A percentile compares a stretch with the other conserved stretches of the same genome.
Conservation (phyloP, 1,140 invertebrate species). For the Steinernema khuongi region DNA sequence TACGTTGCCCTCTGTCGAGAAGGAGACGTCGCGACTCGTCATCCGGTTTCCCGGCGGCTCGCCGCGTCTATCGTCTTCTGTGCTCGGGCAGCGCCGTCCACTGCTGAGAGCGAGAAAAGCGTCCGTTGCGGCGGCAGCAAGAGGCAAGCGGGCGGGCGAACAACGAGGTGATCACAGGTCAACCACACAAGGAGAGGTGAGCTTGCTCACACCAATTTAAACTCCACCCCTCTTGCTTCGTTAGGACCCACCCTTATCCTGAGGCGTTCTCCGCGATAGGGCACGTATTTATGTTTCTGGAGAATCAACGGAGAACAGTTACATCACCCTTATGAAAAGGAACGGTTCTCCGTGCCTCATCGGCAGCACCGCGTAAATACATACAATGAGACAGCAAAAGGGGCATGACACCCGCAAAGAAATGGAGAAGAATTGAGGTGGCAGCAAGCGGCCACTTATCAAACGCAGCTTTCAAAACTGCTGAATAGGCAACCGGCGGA, state of each 20-base stretch:
- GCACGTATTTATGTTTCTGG: no score
- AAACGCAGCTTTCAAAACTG: not conserved
- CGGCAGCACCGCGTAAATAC: no score
- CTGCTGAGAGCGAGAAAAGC: not conserved
- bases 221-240: not conserved
- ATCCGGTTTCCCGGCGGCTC: not conserved
- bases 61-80: not conserved
- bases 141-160: slow-evolving; percentile 1
- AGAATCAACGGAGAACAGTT: no score
- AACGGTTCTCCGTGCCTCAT: no score
- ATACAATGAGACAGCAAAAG: no score
- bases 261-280: no score
- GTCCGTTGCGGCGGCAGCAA: not conserved
- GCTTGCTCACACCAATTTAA: not conserved
- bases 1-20: not conserved
- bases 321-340: no score
- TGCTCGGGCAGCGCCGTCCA: not conserved
- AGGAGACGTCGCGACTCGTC: not conserved
- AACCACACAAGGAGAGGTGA: slow-evolving; percentile 2
- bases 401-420: not conserved
- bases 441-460: not conserved
- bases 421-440: not conserved
- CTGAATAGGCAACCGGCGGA: not conserved
- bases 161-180: not conserved
- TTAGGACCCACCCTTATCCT: not conserved